Evolutionary conservation across 2,113 vertebrate genomes (phyloP).

Genomic region (Sinocyclocheilus anophthalmus): DNA sequence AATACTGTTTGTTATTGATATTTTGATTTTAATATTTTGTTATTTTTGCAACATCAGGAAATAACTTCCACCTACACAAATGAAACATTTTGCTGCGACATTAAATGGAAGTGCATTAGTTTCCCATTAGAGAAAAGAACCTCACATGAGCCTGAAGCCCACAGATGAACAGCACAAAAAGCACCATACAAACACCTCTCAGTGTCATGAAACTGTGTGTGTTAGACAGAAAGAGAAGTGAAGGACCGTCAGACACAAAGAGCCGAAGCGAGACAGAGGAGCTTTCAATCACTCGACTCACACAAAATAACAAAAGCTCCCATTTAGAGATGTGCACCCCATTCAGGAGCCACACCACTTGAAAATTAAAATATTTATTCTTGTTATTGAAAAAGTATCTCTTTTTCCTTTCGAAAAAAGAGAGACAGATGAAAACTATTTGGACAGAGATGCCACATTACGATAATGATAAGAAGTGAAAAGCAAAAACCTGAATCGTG

Average conservation of each 20-base stretch:
- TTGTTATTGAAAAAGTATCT: conserved; percentile 29
- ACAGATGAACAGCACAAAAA: conserved; percentile 1
- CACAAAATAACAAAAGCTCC: conserved; percentile 38
- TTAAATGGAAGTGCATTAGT: conserved; percentile 21
- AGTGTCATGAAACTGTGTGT: background rate
- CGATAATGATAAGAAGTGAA: no score
- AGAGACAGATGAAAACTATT: background rate
- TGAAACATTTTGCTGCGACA: background rate
- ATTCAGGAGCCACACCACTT: conserved; percentile 11
- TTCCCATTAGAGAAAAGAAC: conserved; percentile 23
- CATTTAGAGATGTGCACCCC: conserved; percentile 14
- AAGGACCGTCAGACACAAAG: conserved; percentile 2
- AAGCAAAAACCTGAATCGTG: no score
- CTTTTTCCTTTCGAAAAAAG: conserved; percentile 4
- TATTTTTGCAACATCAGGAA: background rate
- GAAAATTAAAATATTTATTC: conserved; percentile 22
- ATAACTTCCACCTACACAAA: background rate
- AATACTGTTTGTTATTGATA: background rate
- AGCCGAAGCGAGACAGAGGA: background rate
- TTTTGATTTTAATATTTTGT: background rate
- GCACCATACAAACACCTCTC: background rate
- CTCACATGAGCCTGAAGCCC: background rate
- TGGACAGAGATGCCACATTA: no score
- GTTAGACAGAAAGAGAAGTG: background rate
- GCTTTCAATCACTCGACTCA: conserved; percentile 24